A percentile compares a stretch with the other conserved stretches of the same genome.
These are phyloP conservation scores for Ifrita kowaldi DNA, from an alignment of 2,113 vertebrate species.

Conservation along the genomic window DNA sequence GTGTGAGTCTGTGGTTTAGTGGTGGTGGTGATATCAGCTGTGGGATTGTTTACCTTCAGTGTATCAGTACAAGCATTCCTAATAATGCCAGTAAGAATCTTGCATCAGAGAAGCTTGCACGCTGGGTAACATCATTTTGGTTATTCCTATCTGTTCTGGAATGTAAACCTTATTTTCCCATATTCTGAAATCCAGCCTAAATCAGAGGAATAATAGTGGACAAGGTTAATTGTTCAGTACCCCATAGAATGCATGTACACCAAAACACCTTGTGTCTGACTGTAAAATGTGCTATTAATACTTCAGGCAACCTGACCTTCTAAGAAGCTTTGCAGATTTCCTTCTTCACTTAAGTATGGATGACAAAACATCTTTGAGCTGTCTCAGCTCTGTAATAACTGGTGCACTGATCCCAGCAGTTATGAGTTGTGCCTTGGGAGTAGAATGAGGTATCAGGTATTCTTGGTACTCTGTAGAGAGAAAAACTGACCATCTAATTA, in stretches of 20 bases:
- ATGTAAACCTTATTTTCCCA: neutral
- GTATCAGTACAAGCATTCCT: neutral
- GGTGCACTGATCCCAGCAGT: neutral
- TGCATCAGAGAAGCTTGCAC: neutral
- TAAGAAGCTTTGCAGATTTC: slow-evolving; percentile 24
- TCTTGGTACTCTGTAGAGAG: neutral
- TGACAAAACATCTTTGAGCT: neutral
- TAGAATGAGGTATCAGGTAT: neutral
- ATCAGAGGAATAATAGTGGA: neutral
- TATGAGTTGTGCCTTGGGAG: neutral
- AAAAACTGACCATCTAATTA: neutral
- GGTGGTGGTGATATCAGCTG: neutral
- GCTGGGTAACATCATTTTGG: neutral
- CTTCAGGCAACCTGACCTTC: neutral
- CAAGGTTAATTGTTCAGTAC: neutral
- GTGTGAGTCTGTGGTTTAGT: neutral
- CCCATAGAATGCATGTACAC: neutral
- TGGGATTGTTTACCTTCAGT: neutral
- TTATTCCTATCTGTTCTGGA: neutral
- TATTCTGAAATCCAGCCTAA: neutral
- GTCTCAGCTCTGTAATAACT: neutral
- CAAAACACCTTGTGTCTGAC: neutral
- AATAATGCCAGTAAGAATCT: neutral
- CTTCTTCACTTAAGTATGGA: neutral
- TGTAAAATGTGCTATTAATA: neutral